Percentiles rank a stretch among this genome's conserved stretches.
Evolutionary conservation across 1,140 invertebrate genomes (phyloP).

Genomic region (Zaprionus kolodkinae): DNA sequence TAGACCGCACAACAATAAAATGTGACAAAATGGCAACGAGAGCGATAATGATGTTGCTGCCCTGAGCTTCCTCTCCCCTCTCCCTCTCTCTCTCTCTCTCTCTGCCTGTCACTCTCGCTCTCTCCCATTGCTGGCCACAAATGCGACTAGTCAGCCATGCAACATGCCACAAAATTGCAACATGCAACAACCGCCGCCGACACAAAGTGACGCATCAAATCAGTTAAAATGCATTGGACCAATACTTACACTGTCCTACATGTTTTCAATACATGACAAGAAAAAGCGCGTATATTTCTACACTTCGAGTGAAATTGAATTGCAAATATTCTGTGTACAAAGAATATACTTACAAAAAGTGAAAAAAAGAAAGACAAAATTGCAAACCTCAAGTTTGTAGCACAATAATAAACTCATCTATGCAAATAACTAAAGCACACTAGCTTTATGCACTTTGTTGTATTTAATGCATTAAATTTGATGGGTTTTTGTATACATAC

Average conservation of each 20-base stretch:
- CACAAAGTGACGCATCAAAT: conserved; percentile 52
- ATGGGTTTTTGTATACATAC: background rate
- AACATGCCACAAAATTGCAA: conserved; percentile 15
- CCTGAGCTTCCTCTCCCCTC: background rate
- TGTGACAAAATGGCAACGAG: conserved; percentile 11
- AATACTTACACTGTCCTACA: conserved; percentile 57
- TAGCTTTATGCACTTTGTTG: conserved; percentile 13
- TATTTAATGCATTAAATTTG: conserved; percentile 24
- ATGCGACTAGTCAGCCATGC: conserved; percentile 18
- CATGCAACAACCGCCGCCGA: conserved; percentile 1
- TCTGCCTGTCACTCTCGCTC: background rate
- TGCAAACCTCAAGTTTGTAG: conserved; percentile 34
- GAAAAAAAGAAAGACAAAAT: no score
- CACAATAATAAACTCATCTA: conserved; percentile 20
- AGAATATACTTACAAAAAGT: no score
- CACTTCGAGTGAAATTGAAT: no score
- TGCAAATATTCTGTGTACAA: no score
- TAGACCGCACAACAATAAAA: conserved; percentile 1
- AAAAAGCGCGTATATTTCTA: no score
- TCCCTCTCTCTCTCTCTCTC: background rate
- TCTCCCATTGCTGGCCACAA: conserved; percentile 5
- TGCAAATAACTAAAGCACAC: conserved; percentile 10
- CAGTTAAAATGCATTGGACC: conserved; percentile 55
- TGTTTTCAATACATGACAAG: background rate
- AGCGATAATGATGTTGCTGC: background rate